Evolutionary conservation across 2,113 vertebrate genomes (phyloP).

Genomic region (Pseudopipra pipra): DNA sequence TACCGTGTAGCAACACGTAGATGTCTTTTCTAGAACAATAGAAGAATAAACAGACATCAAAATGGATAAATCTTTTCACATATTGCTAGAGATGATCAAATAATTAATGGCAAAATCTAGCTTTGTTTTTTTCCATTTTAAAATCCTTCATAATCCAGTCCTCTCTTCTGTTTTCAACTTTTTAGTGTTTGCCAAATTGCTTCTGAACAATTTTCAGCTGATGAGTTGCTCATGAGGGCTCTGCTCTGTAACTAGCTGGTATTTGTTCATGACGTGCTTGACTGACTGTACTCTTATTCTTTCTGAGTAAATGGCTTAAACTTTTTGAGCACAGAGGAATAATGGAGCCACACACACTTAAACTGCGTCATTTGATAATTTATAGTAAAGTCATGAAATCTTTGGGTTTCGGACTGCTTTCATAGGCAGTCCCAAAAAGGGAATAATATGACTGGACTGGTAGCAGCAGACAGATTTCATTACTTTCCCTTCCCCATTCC

Average conservation of each 20-base stretch:
- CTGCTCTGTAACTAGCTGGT: conserved; percentile 21
- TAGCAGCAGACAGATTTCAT: background rate
- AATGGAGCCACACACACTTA: background rate
- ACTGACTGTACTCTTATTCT: conserved; percentile 14
- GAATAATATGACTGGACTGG: background rate
- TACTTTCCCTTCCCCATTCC: background rate
- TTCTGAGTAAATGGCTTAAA: conserved; percentile 9
- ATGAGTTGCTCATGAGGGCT: background rate
- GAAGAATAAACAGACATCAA: conserved; percentile 21
- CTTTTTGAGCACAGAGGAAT: conserved; percentile 2
- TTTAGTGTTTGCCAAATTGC: conserved; percentile 20
- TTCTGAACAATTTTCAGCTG: background rate
- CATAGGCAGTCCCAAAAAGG: background rate
- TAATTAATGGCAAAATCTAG: conserved; percentile 4
- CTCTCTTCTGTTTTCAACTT: background rate
- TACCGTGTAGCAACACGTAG: background rate
- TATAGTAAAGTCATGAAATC: background rate
- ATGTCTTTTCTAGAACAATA: conserved; percentile 6
- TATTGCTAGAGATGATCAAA: conserved; percentile 12
- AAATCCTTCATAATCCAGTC: background rate
- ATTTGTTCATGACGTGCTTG: conserved; percentile 41
- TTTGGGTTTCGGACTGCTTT: background rate
- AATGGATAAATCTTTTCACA: conserved; percentile 10
- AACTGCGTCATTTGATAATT: background rate
- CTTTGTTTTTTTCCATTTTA: background rate